Percentiles rank a stretch among this genome's conserved stretches.
Conservation (phyloP, 2,113 vertebrate species). For the Stigmatopora argus region DNA sequence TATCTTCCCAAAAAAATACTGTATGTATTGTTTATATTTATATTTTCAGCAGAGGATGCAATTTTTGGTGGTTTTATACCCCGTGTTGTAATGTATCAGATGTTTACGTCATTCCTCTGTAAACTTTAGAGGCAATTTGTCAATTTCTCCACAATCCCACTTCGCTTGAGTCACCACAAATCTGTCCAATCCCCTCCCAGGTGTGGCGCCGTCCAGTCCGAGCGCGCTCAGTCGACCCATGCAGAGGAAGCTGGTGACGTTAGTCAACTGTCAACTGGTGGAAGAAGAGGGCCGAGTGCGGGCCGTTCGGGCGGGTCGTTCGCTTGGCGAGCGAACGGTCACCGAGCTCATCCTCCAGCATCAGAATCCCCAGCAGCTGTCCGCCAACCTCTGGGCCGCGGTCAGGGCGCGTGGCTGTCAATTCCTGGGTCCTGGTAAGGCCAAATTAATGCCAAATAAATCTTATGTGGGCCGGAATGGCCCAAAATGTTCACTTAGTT, state of each 20-base stretch:
- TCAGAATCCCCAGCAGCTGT: constrained; percentile 96
- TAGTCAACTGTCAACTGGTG: constrained; percentile 95
- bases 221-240: constrained; percentile 91
- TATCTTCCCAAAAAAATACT: no score
- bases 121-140: no score
- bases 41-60: no score
- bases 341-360: constrained; percentile 98
- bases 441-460: no score
- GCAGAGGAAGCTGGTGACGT: constrained; percentile 93
- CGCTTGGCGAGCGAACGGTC: constrained; percentile 91
- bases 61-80: no score
- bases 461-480: no score
- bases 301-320: constrained; percentile 85
- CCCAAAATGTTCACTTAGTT: no score
- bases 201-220: constrained; percentile 80
- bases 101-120: no score
- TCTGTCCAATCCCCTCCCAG: constrained; percentile 50
- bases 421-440: constrained; percentile 91
- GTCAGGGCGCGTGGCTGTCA: constrained; percentile 95
- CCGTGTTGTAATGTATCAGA: no score
- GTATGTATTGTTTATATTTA: no score
- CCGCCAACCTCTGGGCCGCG: constrained; percentile 96
- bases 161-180: no score
- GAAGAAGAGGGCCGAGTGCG: constrained; percentile 91
- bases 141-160: no score